Conservation (phyloP, 2,113 vertebrate species). For the Podilymbus podiceps region DNA sequence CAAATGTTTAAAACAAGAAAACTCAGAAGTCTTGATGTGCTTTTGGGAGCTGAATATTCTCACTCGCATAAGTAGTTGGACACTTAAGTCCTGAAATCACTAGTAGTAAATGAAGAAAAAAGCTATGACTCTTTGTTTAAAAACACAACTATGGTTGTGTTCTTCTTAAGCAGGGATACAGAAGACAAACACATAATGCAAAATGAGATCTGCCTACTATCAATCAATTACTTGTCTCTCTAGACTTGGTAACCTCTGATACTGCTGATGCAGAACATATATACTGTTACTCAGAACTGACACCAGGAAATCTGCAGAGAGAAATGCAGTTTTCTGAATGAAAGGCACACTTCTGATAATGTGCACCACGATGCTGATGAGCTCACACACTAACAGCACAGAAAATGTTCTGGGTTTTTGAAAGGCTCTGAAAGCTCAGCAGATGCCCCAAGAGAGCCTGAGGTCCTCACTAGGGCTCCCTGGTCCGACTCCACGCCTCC, state of each 20-base stretch:
- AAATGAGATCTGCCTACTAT: background rate
- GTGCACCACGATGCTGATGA: background rate
- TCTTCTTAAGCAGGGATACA: background rate
- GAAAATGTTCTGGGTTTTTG: background rate
- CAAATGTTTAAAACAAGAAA: background rate
- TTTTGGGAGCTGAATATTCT: background rate
- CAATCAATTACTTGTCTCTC: background rate
- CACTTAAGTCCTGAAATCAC: background rate
- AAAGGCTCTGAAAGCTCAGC: background rate
- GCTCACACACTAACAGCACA: accelerated
- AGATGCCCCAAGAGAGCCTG: background rate
- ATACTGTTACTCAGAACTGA: background rate
- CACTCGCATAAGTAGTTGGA: background rate
- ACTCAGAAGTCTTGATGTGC: background rate
- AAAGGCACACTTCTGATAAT: accelerated
- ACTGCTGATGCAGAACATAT: background rate
- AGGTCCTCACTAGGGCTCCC: background rate
- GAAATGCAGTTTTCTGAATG: background rate
- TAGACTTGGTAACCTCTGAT: background rate
- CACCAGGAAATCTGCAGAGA: background rate
- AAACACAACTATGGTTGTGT: background rate
- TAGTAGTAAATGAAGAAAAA: background rate
- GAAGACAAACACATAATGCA: background rate
- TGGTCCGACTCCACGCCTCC: background rate
- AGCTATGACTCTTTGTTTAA: background rate